A percentile compares a stretch with the other conserved stretches of the same genome.
These are phyloP conservation scores for Lymantria monacha DNA, from an alignment of 2,888 invertebrate species.

Conservation along the genomic window DNA sequence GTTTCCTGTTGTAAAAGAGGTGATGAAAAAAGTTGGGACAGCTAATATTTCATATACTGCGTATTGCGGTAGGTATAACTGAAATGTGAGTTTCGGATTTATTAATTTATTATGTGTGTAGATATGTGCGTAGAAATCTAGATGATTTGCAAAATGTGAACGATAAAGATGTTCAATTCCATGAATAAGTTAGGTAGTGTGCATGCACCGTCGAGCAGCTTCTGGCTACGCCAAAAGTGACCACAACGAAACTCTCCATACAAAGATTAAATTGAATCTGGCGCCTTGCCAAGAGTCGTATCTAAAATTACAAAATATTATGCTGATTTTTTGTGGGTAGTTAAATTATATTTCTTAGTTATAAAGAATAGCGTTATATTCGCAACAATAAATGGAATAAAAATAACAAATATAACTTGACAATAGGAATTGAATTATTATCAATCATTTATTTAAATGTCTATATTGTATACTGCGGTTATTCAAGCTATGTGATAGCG, in stretches of 20 bases:
- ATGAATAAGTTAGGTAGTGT: constrained; percentile 45
- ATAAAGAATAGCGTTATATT: no score
- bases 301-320: constrained; percentile 70
- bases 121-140: no score
- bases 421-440: no score
- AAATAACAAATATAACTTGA: no score
- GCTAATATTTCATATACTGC: constrained; percentile 10
- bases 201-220: constrained; percentile 37
- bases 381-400: no score
- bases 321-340: constrained; percentile 67
- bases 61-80: constrained; percentile 1
- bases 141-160: constrained; percentile 10
- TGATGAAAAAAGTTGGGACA: constrained; percentile 16
- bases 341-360: constrained; percentile 34
- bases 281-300: constrained; percentile 58
- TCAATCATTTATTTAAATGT: no score
- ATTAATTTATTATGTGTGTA: constrained; percentile 23
- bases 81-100: constrained; percentile 19
- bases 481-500: no score
- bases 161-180: constrained; percentile 50
- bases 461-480: no score
- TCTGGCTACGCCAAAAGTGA: constrained; percentile 52
- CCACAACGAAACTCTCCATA: constrained; percentile 61
- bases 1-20: constrained; percentile 5
- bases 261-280: constrained; percentile 73